These are phyloP conservation scores for Campoletis sonorensis DNA, from an alignment of 1,140 invertebrate species.

Conservation along the genomic window DNA sequence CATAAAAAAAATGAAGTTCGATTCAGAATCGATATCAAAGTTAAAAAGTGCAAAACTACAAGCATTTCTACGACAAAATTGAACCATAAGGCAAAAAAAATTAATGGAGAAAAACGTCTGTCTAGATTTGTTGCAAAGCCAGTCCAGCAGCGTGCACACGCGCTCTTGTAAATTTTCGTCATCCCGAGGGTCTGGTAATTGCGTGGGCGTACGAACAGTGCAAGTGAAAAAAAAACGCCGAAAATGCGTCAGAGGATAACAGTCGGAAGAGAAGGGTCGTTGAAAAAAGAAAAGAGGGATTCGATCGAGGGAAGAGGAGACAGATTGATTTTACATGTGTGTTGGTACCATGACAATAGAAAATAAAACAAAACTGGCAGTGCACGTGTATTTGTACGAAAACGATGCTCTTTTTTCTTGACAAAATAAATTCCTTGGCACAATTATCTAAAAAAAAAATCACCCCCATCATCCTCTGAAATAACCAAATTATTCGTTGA, in stretches of 20 bases:
- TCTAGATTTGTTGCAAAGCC: background rate
- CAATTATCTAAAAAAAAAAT: too few species aligned
- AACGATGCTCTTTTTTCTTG: too few species aligned
- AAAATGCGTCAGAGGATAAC: slow-evolving; percentile 28
- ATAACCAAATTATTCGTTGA: too few species aligned
- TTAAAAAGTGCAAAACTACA: too few species aligned
- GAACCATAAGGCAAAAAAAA: background rate
- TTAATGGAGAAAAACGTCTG: background rate
- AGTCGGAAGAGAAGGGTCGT: background rate
- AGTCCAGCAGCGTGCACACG: too few species aligned
- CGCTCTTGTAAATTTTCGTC: too few species aligned
- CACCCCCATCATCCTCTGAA: too few species aligned
- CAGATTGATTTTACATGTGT: background rate
- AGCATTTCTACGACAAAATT: too few species aligned
- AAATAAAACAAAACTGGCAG: background rate
- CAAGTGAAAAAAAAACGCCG: slow-evolving; percentile 53
- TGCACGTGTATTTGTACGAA: too few species aligned
- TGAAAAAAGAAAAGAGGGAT: background rate
- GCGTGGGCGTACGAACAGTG: slow-evolving; percentile 68
- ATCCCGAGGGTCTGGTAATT: slow-evolving; percentile 65
- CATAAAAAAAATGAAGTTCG: too few species aligned
- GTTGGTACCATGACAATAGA: background rate
- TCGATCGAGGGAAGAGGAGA: background rate
- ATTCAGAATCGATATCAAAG: too few species aligned
- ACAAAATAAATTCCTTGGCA: too few species aligned